Evolutionary conservation across 2,888 invertebrate species (phyloP), one percentile per base, ranked within the genome.

Genomic region (Ochlodes sylvanus): DNA sequence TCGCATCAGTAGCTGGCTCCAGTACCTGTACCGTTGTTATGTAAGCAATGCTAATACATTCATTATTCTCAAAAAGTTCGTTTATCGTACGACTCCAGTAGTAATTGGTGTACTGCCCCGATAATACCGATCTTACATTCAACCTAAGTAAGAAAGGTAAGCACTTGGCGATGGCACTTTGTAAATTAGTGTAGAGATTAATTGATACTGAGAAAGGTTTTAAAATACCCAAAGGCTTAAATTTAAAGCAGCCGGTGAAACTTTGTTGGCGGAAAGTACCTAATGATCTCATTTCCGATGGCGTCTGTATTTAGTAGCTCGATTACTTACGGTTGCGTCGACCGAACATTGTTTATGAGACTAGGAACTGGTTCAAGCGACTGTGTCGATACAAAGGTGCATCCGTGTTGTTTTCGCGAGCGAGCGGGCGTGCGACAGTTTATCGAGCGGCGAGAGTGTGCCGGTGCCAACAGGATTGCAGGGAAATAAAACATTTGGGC

Each of bases 401-500:
- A 12, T 7, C 19, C 10, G 50, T 50, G 50, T 50, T 50, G 50
- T 19, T 19, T 17, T 50, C 50, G 50, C 50, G 27, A 2, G 12
- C 38, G 38, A 38, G 38, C 38, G 38, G 19, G 50, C 50, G 50
- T 6, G 44, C 44, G 50, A 50, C 12, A 50, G 50, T 50, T 12
- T 50, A 50, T 50, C 50, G 50, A 50, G 19, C 50, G 50, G 19
- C 50, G 50, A 50, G 50, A 19, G 50, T 50, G 50, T 50, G 50
- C 12, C 44, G 44, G 44, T 57, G 64, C 64, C 64, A 64, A 64
- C 57, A 50, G 38, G 47, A 47, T 47, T 34, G 47, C 57, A 34
- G 10, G 38, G 64, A 64, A 64, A 64, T 64, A 64, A 64, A 64
- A 64, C 64, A 38, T 64, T 57, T 57, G 17, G 64, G 38, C 38